Conservation (phyloP, 2,113 vertebrate species). For the Addax nasomaculatus region DNA sequence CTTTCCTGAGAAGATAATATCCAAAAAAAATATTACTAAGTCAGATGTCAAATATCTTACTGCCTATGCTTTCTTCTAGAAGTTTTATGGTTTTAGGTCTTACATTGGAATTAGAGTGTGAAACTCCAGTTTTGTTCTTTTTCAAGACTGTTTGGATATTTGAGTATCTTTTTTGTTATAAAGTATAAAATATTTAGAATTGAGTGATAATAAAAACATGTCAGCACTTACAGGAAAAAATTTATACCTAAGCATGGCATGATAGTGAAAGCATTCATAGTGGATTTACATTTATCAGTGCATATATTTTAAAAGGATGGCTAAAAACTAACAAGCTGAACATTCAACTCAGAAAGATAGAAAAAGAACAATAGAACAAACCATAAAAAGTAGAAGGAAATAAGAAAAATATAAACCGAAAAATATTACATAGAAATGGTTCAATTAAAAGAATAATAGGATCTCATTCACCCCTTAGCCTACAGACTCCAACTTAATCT, state of each 20-base stretch:
- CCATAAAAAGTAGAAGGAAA: not conserved
- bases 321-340: not conserved
- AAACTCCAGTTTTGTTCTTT: not conserved
- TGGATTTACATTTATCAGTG: not conserved
- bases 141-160: not conserved
- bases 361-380: not conserved
- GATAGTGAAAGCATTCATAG: not conserved
- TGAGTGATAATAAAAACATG: not conserved
- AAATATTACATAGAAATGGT: not conserved
- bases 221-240: not conserved
- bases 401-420: not conserved
- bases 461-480: not conserved
- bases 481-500: not conserved
- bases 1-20: not conserved
- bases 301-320: not conserved
- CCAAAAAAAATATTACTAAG: not conserved
- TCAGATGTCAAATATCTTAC: not conserved
- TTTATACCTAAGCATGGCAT: not conserved
- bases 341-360: not conserved
- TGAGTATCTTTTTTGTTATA: not conserved
- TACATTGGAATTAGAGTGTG: not conserved
- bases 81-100: not conserved
- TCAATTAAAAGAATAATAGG: not conserved
- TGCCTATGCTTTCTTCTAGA: not conserved
- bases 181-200: slow-evolving; percentile 20